Percentiles rank a stretch among this genome's conserved stretches.
phyloP scores from a whole-genome alignment of 2,797 vertebrate species.

The Mus spretus region DNA sequence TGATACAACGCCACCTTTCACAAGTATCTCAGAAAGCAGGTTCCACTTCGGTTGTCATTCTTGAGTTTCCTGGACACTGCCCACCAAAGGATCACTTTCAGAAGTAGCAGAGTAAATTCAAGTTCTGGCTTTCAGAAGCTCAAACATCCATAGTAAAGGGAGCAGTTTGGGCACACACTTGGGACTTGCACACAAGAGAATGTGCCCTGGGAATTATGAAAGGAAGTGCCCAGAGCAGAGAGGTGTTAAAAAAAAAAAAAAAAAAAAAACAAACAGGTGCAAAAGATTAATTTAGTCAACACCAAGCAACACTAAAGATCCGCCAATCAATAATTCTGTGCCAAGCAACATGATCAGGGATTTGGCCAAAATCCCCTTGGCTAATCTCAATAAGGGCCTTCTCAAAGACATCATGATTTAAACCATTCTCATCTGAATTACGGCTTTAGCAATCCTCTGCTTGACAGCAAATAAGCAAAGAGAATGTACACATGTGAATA shows the following conservation, averaged over 20 bases:
- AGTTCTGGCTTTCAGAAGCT: neutral
- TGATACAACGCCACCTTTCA: neutral
- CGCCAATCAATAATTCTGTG: constrained; percentile 66
- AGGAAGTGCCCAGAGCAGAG: constrained; percentile 82
- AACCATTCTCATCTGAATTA: constrained; percentile 69
- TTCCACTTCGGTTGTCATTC: neutral
- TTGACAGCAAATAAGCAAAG: constrained; percentile 67
- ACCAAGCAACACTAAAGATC: constrained; percentile 70
- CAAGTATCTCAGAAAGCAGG: neutral
- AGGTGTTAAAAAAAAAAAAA: constrained; percentile 51
- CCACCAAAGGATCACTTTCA: neutral
- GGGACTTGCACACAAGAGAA: constrained; percentile 13
- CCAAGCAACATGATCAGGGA: constrained; percentile 79
- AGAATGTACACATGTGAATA: neutral
- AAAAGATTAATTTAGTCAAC: constrained; percentile 75
- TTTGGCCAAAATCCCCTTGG: constrained; percentile 67
- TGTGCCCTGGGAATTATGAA: constrained; percentile 70
- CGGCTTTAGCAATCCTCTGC: constrained; percentile 35
- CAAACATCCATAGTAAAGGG: neutral
- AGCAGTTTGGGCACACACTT: constrained; percentile 19
- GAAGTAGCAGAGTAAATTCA: constrained; percentile 11
- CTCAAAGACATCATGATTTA: constrained; percentile 71
- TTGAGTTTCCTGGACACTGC: neutral
- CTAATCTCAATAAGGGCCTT: constrained; percentile 65
- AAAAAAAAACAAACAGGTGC: constrained; percentile 83